phyloP scores from a whole-genome alignment of 2,888 invertebrate genomes.

The Ichneumoninae sp. region DNA sequence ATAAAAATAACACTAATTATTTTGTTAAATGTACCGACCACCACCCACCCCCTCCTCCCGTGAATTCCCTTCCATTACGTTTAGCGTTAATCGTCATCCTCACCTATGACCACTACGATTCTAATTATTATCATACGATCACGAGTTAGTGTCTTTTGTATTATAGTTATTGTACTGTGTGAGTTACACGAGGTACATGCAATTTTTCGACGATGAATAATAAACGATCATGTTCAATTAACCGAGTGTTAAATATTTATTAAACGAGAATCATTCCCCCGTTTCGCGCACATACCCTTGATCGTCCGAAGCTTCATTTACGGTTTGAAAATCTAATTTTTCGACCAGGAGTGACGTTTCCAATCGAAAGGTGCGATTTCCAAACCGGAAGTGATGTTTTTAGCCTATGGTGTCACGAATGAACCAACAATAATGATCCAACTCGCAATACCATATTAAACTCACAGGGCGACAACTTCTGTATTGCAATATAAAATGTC shows the following conservation, averaged over 20 bases:
- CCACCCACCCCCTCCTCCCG: constrained; percentile 22
- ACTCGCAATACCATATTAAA: too few relatives aligned
- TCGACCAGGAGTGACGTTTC: not conserved
- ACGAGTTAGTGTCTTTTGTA: constrained; percentile 81
- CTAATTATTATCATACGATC: constrained; percentile 77
- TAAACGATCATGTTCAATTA: constrained; percentile 82
- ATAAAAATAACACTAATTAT: constrained; percentile 63
- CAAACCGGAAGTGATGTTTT: not conserved
- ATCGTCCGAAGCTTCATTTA: not conserved
- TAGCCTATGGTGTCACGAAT: not conserved
- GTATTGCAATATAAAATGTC: too few relatives aligned
- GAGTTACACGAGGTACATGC: constrained; percentile 79
- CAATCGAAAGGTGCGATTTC: not conserved
- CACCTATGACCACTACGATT: constrained; percentile 67
- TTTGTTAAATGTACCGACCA: constrained; percentile 66
- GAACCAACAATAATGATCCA: not conserved
- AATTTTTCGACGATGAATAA: constrained; percentile 82
- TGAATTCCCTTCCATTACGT: constrained; percentile 64
- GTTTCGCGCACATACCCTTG: too few relatives aligned
- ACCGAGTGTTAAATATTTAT: constrained; percentile 21
- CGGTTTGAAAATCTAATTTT: not conserved
- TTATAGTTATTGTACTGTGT: constrained; percentile 80
- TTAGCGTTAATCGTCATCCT: constrained; percentile 70
- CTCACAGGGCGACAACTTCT: too few relatives aligned
- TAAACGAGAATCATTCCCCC: not conserved